Percentiles rank a stretch among this genome's conserved stretches.
These are phyloP conservation scores for Phoeniculus purpureus DNA, from an alignment of 2,797 vertebrate genomes.

Conservation along the genomic window DNA sequence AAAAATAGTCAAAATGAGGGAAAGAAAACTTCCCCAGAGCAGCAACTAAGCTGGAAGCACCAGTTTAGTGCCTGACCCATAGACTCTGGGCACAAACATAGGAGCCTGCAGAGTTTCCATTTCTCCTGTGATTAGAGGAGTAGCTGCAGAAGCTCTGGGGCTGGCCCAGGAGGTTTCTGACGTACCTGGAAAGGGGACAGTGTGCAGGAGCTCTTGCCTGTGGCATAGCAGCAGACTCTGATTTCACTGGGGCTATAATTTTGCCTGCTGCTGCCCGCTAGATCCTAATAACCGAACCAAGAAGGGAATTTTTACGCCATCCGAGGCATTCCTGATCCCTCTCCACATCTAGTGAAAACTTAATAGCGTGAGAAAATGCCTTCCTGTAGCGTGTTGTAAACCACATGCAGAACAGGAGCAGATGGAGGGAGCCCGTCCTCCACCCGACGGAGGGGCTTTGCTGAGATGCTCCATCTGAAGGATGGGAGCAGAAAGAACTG, in stretches of 20 bases:
- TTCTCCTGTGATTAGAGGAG: not conserved
- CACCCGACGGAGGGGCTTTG: fast-evolving
- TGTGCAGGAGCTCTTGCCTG: not conserved
- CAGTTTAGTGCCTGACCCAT: not conserved
- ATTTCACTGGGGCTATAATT: slow-evolving; percentile 34
- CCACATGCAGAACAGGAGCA: slow-evolving; percentile 47
- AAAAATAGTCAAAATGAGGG: not conserved
- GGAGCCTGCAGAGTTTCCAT: not conserved
- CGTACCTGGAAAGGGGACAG: not conserved
- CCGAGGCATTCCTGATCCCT: slow-evolving; percentile 22
- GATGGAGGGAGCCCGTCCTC: slow-evolving; percentile 24
- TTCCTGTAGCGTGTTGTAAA: slow-evolving; percentile 12
- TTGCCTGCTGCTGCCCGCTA: not conserved
- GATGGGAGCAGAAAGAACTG: not conserved
- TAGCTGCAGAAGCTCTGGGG: not conserved
- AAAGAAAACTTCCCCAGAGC: not conserved
- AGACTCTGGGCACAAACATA: not conserved
- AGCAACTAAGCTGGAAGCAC: not conserved
- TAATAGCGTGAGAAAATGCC: slow-evolving; percentile 69
- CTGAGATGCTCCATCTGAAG: not conserved
- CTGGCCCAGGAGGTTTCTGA: not conserved
- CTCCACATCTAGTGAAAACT: slow-evolving; percentile 64
- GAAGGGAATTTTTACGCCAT: slow-evolving; percentile 42
- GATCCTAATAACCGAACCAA: slow-evolving; percentile 30
- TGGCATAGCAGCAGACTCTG: not conserved